Conservation (phyloP, 2,888 invertebrate species). For the Apodemia mormo region DNA sequence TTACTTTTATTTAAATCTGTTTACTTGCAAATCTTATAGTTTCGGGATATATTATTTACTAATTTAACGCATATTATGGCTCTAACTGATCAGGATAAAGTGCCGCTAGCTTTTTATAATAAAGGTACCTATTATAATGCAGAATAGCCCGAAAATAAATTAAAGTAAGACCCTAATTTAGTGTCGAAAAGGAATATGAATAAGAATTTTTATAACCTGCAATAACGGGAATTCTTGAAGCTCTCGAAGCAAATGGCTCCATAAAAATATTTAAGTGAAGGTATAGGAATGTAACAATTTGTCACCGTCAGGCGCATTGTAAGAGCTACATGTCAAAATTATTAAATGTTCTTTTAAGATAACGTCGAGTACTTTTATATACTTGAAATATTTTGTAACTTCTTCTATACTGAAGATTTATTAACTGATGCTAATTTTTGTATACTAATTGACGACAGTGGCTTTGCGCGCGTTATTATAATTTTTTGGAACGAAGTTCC, state of each 20-base stretch:
- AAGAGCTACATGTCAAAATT: constrained; percentile 11
- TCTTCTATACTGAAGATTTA: no score
- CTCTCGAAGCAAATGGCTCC: constrained; percentile 12
- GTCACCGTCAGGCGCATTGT: constrained; percentile 9
- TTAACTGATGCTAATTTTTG: no score
- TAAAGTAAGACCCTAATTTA: constrained; percentile 15
- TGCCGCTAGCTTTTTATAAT: no score
- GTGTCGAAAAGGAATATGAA: constrained; percentile 12
- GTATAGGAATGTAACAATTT: constrained; percentile 16
- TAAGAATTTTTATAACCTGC: constrained; percentile 12
- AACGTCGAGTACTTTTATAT: not conserved
- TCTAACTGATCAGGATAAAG: no score
- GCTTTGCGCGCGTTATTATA: no score
- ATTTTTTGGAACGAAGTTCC: no score
- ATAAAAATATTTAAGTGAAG: constrained; percentile 17
- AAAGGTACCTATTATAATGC: not conserved
- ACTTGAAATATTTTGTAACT: not conserved
- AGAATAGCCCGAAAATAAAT: not conserved
- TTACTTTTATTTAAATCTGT: no score
- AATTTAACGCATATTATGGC: no score
- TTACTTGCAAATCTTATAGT: no score
- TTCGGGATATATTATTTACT: no score
- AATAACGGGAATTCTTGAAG: constrained; percentile 14
- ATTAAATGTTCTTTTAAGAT: constrained; percentile 13
- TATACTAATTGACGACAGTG: no score